Evolutionary conservation across 2,888 invertebrate species (phyloP), one percentile per base, ranked within the genome.

Genomic region (Phyllotreta striolata): DNA sequence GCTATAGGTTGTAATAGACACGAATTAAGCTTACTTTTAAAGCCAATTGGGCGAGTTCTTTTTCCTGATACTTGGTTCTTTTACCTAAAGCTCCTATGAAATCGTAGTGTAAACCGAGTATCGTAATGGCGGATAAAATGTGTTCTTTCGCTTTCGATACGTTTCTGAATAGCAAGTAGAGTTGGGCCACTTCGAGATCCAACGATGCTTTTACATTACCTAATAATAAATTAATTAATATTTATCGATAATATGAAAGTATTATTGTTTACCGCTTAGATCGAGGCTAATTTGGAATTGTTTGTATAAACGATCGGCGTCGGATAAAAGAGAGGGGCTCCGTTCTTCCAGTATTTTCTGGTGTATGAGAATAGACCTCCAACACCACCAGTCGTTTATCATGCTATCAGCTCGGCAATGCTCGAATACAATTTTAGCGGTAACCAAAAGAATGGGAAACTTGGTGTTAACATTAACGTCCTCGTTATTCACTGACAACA

Each of bases 11-110:
- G n/a, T n/a, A n/a, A n/a, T n/a, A n/a, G n/a, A n/a, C n/a, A n/a
- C 6, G 34, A 47, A 14, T 49, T 8, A 13, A 35, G 24, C 9
- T 82, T 55, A 93, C 87, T 72, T 88, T 86, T 0, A 96, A 79
- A 41, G 90, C 87, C 10, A 98, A 84, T 77, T 98, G 98, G 0
- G 98, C 89, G 51, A 95, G 81, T 38, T 90, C 86, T 46, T 88
- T 89, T 72, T 89, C 86, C 79, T 99, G 98, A 78, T 89, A 95
- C 74, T 90, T 91, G 6, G 98, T 98, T 67, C 98, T 86, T 78
- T 93, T 92, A 0, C 98, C 98, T 70, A 98, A 82, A 39, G 91
- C 87, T 71, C 95, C 93, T 83, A 84, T 78, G 3, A 95, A 84
- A 72, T 89, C 85, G 44, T 94, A 81, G 47, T 86, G 85, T 44